Evolutionary conservation across 2,888 invertebrate species (phyloP), one percentile per base, ranked within the genome.

Genomic region (Pseudoips prasinana): DNA sequence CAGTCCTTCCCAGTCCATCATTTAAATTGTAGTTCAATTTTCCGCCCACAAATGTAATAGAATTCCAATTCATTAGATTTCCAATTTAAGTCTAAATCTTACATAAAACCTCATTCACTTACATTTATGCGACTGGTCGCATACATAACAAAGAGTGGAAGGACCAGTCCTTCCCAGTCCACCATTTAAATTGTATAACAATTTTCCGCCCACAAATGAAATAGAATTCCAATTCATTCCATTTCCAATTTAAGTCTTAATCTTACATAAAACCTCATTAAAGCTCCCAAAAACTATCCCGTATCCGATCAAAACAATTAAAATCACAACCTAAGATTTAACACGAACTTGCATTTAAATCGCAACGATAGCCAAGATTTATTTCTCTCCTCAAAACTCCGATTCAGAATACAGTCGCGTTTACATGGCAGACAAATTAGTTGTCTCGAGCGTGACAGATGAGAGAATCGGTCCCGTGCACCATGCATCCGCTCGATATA

Each of bases 371-470:
- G 36, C 26, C 17, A 46, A 63, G 67, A 72, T 75, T 73, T 75
- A 72, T 73, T 20, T 51, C 55, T 51, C 56, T 54, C 57, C 62
- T 66, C 62, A 65, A 64, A 67, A 62, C 61, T 61, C 53, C 47
- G 39, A 64, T 58, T 54, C 54, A 48, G 59, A 61, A 63, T 56
- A 66, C 58, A 56, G 54, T 59, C 59, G 67, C 59, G 67, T 69
- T 70, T 63, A 64, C 66, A 66, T 57, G 61, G 65, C 63, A 71
- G 77, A 78, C 75, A 82, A 81, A 83, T 83, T 82, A 81, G 77
- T 77, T 73, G 78, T 76, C 77, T 74, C 60, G 48, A 48, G 46
- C 50, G 62, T 73, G 80, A 80, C 73, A 70, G 72, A 80, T 69
- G 77, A 73, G 64, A 51, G 60, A 54, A 66, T 59, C 65, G 54